Percentiles rank a stretch among this genome's conserved stretches.
Conservation (phyloP, 2,113 vertebrate genomes). For the Aegotheles bennettii region DNA sequence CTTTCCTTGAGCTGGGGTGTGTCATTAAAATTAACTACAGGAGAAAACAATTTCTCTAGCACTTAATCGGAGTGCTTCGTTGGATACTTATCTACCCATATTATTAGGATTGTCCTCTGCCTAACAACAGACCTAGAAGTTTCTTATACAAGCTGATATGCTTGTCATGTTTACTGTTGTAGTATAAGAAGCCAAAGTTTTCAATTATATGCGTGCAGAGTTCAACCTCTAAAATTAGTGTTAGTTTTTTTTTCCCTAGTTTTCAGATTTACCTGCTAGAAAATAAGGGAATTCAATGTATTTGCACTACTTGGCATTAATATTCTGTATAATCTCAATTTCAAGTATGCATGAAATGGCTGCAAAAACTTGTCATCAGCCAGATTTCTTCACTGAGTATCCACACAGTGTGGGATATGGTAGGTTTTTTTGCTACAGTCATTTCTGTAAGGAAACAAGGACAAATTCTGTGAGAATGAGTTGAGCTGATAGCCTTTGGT, state of each 20-base stretch:
- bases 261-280: background rate
- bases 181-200: background rate
- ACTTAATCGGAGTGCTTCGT: background rate
- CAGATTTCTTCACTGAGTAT: background rate
- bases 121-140: background rate
- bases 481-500: background rate
- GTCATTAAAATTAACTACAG: background rate
- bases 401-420: fast-evolving
- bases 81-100: background rate
- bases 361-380: background rate
- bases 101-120: background rate
- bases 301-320: background rate
- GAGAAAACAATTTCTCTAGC: background rate
- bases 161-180: background rate
- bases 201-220: fast-evolving
- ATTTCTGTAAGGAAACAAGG: background rate
- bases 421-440: fast-evolving
- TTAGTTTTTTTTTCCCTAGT: background rate
- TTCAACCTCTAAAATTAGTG: background rate
- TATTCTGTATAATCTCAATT: background rate
- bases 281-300: background rate
- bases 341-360: fast-evolving
- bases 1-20: background rate
- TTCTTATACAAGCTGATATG: background rate
- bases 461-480: background rate